Percentiles rank a stretch among this genome's conserved stretches.
These are phyloP conservation scores for Catocala fraxini DNA, from an alignment of 2,888 invertebrate genomes.

Conservation along the genomic window DNA sequence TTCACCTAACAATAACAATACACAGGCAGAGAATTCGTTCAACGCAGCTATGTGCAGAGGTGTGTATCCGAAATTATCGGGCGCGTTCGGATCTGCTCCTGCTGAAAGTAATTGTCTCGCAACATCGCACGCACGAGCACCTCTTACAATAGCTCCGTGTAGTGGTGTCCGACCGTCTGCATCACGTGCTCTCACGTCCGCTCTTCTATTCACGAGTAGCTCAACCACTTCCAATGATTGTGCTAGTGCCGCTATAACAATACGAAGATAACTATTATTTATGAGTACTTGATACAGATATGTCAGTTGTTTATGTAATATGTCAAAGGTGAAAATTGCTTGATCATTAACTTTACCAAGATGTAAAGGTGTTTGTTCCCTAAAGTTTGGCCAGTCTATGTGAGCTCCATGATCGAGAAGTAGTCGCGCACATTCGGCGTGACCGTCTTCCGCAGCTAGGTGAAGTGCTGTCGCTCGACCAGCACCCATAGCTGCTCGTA, in stretches of 20 bases:
- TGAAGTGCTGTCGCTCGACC: constrained; percentile 94
- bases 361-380: constrained; percentile 94
- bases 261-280: constrained; percentile 9
- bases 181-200: constrained; percentile 90
- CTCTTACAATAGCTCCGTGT: constrained; percentile 93
- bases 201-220: constrained; percentile 89
- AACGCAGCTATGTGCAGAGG: constrained; percentile 94
- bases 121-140: constrained; percentile 91
- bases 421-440: constrained; percentile 91
- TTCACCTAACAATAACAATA: constrained; percentile 89
- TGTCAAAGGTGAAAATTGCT: neutral
- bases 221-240: constrained; percentile 94
- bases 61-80: constrained; percentile 94
- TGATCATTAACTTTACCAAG: constrained; percentile 75
- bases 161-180: constrained; percentile 92
- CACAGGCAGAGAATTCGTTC: constrained; percentile 93
- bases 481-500: constrained; percentile 91
- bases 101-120: constrained; percentile 89
- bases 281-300: constrained; percentile 6
- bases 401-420: constrained; percentile 92
- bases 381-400: constrained; percentile 91
- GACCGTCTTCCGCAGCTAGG: constrained; percentile 95
- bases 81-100: constrained; percentile 91
- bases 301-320: neutral
- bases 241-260: constrained; percentile 90